These are phyloP conservation scores for Lateolabrax maculatus DNA, from an alignment of 2,797 vertebrate genomes.

Conservation along the genomic window DNA sequence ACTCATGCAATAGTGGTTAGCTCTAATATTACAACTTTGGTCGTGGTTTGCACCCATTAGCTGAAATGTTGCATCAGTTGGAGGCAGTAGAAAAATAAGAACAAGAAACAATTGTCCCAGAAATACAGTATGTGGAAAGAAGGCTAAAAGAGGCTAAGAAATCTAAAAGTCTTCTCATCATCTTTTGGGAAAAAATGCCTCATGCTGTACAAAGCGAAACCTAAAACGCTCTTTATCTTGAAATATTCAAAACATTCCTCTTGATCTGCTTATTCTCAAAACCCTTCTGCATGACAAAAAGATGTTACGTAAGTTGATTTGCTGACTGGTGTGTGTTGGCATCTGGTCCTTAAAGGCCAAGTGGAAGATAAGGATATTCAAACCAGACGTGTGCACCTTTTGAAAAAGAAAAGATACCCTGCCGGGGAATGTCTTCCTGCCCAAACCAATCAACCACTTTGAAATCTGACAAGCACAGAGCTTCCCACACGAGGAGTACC, in stretches of 20 bases:
- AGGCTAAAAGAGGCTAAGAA: slow-evolving; percentile 45
- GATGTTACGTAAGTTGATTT: slow-evolving; percentile 58
- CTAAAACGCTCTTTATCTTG: slow-evolving; percentile 54
- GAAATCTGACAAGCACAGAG: slow-evolving; percentile 57
- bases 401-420: slow-evolving; percentile 28
- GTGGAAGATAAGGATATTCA: slow-evolving; percentile 58
- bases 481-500: slow-evolving; percentile 38
- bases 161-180: slow-evolving; percentile 56
- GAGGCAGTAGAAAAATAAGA: slow-evolving; percentile 40
- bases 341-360: slow-evolving; percentile 58
- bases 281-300: slow-evolving; percentile 63
- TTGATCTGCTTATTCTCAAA: slow-evolving; percentile 66
- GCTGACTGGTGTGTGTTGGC: slow-evolving; percentile 43
- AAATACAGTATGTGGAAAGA: slow-evolving; percentile 38
- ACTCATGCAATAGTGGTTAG: neutral
- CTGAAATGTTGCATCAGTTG: slow-evolving; percentile 72
- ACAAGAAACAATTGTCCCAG: slow-evolving; percentile 40
- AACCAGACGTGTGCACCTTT: slow-evolving; percentile 33
- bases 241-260: slow-evolving; percentile 66
- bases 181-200: slow-evolving; percentile 32
- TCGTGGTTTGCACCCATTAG: slow-evolving; percentile 60
- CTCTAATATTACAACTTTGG: slow-evolving; percentile 7
- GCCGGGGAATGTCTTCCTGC: slow-evolving; percentile 35
- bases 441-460: slow-evolving; percentile 59
- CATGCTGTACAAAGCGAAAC: slow-evolving; percentile 41